Evolutionary conservation across 92 coral and sea anemone species (phyloP).

Genomic region (Parazoanthus swiftii): DNA sequence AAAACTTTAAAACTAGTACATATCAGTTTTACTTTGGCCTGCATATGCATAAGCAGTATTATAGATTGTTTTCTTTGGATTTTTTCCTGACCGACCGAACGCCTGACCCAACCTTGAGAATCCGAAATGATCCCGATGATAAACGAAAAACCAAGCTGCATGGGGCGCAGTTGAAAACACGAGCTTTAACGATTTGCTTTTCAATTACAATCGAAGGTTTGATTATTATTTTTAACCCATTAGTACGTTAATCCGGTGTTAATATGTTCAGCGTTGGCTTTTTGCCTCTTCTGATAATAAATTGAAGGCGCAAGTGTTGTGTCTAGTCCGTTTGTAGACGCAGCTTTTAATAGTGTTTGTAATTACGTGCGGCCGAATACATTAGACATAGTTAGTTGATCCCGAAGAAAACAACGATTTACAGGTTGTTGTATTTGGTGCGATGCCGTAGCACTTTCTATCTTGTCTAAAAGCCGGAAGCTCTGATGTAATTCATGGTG

Average conservation of each 20-base stretch:
- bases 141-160: neutral
- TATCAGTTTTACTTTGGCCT: too few species aligned
- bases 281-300: conserved; percentile 3
- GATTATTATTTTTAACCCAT: neutral
- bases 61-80: too few species aligned
- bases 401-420: neutral
- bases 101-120: neutral
- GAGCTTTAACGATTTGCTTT: neutral
- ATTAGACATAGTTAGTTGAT: conserved; percentile 14
- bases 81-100: neutral
- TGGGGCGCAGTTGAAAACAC: neutral
- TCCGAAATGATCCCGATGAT: neutral
- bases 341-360: neutral
- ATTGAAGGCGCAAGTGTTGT: conserved; percentile 1
- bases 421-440: conserved; percentile 24
- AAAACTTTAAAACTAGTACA: too few species aligned
- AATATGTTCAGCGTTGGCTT: neutral
- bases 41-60: too few species aligned
- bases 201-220: neutral
- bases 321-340: neutral
- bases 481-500: conserved; percentile 17
- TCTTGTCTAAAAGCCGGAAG: conserved; percentile 19
- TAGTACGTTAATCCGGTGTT: conserved; percentile 18
- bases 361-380: neutral
- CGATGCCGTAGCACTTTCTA: neutral